phyloP scores from a whole-genome alignment of 2,113 vertebrate genomes.

The Cololabis saira region DNA sequence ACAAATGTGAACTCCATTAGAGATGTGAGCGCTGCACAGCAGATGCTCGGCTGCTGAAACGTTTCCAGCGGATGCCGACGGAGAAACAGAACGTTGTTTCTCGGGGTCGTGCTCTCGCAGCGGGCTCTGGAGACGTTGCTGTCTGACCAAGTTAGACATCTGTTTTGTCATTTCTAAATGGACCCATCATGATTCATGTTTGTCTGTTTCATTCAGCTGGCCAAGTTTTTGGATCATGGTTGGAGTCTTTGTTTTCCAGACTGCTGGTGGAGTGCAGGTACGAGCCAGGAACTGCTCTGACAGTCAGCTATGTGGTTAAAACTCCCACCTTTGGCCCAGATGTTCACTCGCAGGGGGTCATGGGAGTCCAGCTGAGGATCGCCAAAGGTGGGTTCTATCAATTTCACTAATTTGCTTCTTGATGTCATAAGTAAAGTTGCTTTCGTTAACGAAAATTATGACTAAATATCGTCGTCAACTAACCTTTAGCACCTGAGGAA shows the following conservation, averaged over 20 bases:
- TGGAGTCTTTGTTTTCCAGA: conserved; percentile 48
- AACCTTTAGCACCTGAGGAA: no score
- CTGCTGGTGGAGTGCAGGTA: conserved; percentile 81
- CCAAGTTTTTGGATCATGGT: neutral
- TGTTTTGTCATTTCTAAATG: neutral
- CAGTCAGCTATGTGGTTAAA: conserved; percentile 80
- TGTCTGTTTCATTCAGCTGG: no score
- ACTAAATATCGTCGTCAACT: no score
- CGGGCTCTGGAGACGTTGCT: no score
- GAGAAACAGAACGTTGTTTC: neutral
- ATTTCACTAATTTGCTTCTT: no score
- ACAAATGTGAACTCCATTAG: neutral
- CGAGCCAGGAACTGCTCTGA: conserved; percentile 57
- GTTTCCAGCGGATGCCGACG: neutral
- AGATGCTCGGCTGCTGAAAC: conserved; percentile 6
- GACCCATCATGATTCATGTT: neutral
- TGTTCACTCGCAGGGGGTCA: conserved; percentile 71
- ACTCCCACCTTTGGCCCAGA: conserved; percentile 73
- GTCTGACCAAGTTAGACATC: neutral
- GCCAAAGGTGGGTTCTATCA: conserved; percentile 69
- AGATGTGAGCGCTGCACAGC: neutral
- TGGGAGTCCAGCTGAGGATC: conserved; percentile 83
- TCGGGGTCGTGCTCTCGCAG: neutral
- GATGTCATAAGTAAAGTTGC: no score
- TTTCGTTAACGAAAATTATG: no score